Percentiles rank a stretch among this genome's conserved stretches.
Conservation (phyloP, 2,797 vertebrate genomes). For the Platalea minor region DNA sequence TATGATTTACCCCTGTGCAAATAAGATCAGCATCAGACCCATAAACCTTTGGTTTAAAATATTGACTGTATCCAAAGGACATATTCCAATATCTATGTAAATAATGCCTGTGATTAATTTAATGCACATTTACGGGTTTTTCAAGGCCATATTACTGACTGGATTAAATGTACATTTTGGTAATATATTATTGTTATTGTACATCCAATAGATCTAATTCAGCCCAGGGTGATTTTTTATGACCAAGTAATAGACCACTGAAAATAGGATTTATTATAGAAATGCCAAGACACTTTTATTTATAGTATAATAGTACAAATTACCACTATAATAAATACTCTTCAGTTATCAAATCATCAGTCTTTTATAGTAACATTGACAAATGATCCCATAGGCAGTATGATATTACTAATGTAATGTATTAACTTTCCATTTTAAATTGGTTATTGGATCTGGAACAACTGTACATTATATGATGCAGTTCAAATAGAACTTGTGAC, state of each 20-base stretch:
- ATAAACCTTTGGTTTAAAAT: not conserved
- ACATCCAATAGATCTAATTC: constrained; percentile 62
- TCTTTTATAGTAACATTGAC: constrained; percentile 65
- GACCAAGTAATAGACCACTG: constrained; percentile 58
- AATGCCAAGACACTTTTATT: constrained; percentile 68
- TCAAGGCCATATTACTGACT: not conserved
- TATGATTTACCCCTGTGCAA: not conserved
- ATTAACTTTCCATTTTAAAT: constrained; percentile 73
- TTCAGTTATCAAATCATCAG: constrained; percentile 70
- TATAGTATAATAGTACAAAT: constrained; percentile 68
- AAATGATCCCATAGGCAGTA: constrained; percentile 59
- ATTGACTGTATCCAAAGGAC: not conserved
- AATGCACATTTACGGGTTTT: constrained; percentile 12
- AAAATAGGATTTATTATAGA: constrained; percentile 73
- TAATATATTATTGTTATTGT: constrained; percentile 54
- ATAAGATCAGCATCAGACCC: not conserved
- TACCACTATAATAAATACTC: constrained; percentile 74
- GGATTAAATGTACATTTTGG: constrained; percentile 52
- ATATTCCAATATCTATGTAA: constrained; percentile 21
- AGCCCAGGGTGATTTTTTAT: constrained; percentile 71
- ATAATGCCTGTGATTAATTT: constrained; percentile 36
- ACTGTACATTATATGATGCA: constrained; percentile 21
- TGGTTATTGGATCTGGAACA: constrained; percentile 48
- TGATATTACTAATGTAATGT: constrained; percentile 65
- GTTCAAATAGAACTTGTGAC: not conserved